A percentile compares a stretch with the other conserved stretches of the same genome.
Conservation (phyloP, 2,797 vertebrate species). For the Danio jaintianensis region DNA sequence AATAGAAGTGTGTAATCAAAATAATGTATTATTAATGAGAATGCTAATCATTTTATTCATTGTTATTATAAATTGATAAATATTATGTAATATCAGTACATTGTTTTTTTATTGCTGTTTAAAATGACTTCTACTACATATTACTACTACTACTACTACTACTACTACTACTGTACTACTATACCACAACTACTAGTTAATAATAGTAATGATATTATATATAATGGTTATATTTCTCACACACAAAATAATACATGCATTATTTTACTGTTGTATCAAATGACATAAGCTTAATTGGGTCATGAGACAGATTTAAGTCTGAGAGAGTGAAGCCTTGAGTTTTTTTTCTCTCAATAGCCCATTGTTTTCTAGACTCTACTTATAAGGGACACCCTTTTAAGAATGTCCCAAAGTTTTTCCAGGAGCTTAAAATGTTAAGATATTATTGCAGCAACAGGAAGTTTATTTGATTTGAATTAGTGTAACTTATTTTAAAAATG, state of each 20-base stretch:
- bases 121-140: too few relatives aligned
- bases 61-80: too few relatives aligned
- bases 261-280: constrained; percentile 5
- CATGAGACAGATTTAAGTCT: constrained; percentile 29
- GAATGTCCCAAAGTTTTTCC: background rate
- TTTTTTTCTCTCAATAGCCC: constrained; percentile 47
- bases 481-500: too few relatives aligned
- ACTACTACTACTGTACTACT: too few relatives aligned
- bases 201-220: fast-evolving
- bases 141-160: too few relatives aligned
- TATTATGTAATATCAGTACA: too few relatives aligned
- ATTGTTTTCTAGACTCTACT: constrained; percentile 59
- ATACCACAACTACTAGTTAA: background rate
- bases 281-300: constrained; percentile 16
- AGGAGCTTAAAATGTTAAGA: background rate
- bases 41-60: too few relatives aligned
- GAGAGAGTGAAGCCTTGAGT: constrained; percentile 30
- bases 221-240: too few relatives aligned
- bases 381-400: constrained; percentile 37
- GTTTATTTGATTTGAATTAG: background rate
- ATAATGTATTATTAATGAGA: too few relatives aligned
- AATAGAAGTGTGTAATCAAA: too few relatives aligned
- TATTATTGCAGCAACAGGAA: background rate
- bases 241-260: background rate
- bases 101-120: too few relatives aligned